Percentiles rank a stretch among this genome's conserved stretches.
Conservation (phyloP, 2,113 vertebrate genomes). For the Clarias macrocephalus region DNA sequence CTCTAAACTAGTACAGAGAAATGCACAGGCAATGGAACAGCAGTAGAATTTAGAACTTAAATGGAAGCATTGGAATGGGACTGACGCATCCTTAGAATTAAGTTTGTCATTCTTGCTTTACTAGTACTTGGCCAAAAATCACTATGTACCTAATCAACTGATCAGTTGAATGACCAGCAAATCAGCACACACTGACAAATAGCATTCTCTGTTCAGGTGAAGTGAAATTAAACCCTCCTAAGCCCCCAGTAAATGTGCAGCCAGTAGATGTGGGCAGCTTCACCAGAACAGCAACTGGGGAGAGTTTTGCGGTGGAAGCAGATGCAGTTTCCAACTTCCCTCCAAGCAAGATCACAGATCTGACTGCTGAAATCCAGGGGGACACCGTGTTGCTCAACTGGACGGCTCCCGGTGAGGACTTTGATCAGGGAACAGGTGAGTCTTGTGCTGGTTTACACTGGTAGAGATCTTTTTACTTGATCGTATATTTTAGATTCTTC, state of each 20-base stretch:
- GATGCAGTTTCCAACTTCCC: constrained; percentile 57
- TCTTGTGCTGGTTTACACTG: background rate
- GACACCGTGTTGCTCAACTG: constrained; percentile 62
- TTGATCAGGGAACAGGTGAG: constrained; percentile 67
- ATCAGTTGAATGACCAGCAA: too few species aligned
- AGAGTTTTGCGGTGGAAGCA: constrained; percentile 55
- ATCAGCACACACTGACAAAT: too few species aligned
- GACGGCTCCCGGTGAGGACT: constrained; percentile 70
- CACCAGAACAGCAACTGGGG: constrained; percentile 59
- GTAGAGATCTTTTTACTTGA: too few species aligned
- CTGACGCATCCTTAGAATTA: too few species aligned
- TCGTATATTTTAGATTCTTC: too few species aligned
- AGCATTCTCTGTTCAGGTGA: constrained; percentile 51
- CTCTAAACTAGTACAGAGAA: too few species aligned
- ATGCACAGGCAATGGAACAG: too few species aligned
- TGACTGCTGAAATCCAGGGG: constrained; percentile 34
- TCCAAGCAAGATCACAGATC: constrained; percentile 64
- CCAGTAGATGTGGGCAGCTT: constrained; percentile 57
- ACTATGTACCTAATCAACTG: too few species aligned
- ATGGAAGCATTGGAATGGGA: too few species aligned
- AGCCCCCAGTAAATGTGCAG: constrained; percentile 40
- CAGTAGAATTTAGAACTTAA: too few species aligned
- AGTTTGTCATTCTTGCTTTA: too few species aligned
- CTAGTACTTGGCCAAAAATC: too few species aligned
- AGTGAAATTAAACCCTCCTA: constrained; percentile 67